Base-by-base conservation (phyloP, 1,140 invertebrate species). In the Mercenaria mercenaria region DNA sequence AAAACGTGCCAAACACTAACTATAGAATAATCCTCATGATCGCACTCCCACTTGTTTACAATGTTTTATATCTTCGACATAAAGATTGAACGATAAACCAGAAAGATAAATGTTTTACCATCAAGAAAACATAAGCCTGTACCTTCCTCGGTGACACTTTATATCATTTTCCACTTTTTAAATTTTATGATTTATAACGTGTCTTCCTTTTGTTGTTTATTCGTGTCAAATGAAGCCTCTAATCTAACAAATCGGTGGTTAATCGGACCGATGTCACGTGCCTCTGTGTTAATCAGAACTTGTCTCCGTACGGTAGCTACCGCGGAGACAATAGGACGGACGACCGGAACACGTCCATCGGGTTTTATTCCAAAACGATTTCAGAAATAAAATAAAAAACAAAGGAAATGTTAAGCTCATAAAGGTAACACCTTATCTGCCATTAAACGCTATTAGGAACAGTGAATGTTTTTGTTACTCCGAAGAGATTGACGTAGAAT, bases 201-300 rank as follows among this genome's bases (percentile, higher is more conserved):
- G 76, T 56, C 76, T 52, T 79, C 76, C 15, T 52, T 56, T 37
- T 52, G 13, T 47, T 29, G n/a, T 79, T 37, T 76, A 79, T 52
- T 59, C 76, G 50, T 79, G 76, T 52, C 47, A 37, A 79, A 37
- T 56, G 43, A 37, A 37, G 43, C 43, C 29, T 56, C 47, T 79
- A 79, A 79, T 56, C 47, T 79, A 59, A 79, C 47, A 79, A 74
- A 59, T 56, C 32, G 76, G 32, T 20, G n/a, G 76, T 56, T 79
- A 56, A 56, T 79, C 50, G 76, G 32, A 79, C n/a, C 47, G 26
- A 20, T 4, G 32, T 79, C 76, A 79, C 76, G 76, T 79, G 76
- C 29, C n/a, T 3, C 6, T 32, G 43, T 47, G 32, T 41, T 23
- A 20, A 23, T 41, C 20, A 39, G 3, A 50, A 13, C 50, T 15